phyloP scores from a whole-genome alignment of 2,888 invertebrate species.

The Nematopogon swammerdamellus region DNA sequence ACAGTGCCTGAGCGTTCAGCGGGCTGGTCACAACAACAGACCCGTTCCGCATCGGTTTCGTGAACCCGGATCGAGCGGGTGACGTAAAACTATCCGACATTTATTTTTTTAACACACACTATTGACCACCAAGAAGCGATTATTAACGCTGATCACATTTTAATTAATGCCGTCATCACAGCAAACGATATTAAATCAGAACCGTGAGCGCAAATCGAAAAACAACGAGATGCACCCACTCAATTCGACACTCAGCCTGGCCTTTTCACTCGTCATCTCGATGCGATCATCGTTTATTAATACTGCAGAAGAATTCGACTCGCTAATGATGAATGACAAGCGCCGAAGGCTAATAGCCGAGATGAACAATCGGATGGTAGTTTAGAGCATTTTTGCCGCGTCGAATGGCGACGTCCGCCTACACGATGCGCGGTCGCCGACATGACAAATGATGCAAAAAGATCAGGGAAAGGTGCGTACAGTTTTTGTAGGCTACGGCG shows the following conservation, averaged over 20 bases:
- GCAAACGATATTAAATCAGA: no score
- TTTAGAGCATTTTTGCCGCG: neutral
- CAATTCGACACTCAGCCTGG: neutral
- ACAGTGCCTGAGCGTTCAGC: neutral
- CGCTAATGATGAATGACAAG: neutral
- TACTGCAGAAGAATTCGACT: neutral
- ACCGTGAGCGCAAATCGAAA: no score
- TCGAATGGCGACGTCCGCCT: neutral
- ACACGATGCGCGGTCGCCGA: no score
- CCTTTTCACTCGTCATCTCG: neutral
- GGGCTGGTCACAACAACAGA: neutral
- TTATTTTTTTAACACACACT: no score
- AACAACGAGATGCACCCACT: neutral
- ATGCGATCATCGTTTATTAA: neutral
- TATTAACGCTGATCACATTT: no score
- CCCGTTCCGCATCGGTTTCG: no score
- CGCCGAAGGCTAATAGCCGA: no score
- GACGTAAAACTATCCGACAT: no score
- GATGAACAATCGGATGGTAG: neutral
- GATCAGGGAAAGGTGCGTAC: neutral
- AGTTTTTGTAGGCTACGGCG: neutral
- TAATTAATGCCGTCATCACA: no score
- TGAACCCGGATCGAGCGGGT: no score
- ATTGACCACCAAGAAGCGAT: no score
- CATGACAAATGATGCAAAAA: neutral